Percentiles rank a stretch among this genome's conserved stretches.
Conservation (phyloP, 2,888 invertebrate species). For the Drosophila anomalata region DNA sequence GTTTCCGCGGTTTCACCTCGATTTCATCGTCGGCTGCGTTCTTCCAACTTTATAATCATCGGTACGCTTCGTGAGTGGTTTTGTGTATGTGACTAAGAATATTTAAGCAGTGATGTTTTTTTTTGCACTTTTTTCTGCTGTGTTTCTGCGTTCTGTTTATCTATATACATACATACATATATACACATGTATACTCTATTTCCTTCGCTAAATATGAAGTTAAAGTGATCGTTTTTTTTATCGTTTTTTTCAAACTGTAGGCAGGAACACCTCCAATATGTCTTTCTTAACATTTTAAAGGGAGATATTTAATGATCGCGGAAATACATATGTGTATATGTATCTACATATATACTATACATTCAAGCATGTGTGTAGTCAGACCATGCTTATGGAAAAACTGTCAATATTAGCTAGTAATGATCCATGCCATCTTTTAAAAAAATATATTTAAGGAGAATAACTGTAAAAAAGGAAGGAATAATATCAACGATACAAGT, state of each 20-base stretch:
- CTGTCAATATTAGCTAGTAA: not conserved
- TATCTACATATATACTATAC: not conserved
- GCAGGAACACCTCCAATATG: not conserved
- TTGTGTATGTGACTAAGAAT: conserved; percentile 36
- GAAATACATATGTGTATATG: not conserved
- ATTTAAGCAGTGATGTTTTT: conserved; percentile 38
- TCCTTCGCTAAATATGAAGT: not conserved
- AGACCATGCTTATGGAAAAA: not conserved
- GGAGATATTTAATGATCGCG: not conserved
- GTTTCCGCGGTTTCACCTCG: conserved; percentile 77
- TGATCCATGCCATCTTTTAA: not conserved
- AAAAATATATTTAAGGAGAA: not conserved
- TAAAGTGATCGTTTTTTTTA: not conserved
- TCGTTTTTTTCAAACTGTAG: not conserved
- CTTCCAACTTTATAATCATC: conserved; percentile 14
- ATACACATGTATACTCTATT: conserved; percentile 2
- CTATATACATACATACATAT: conserved; percentile 8
- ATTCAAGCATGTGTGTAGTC: not conserved
- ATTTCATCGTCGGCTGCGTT: conserved; percentile 61
- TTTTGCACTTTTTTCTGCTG: conserved; percentile 34
- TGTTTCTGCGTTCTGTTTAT: conserved; percentile 27
- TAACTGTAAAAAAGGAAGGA: not conserved
- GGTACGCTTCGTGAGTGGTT: conserved; percentile 28
- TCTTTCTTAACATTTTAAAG: not conserved
- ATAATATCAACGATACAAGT: not conserved